phyloP scores from a whole-genome alignment of 2,888 invertebrate genomes.

The Trachelus tabidus region DNA sequence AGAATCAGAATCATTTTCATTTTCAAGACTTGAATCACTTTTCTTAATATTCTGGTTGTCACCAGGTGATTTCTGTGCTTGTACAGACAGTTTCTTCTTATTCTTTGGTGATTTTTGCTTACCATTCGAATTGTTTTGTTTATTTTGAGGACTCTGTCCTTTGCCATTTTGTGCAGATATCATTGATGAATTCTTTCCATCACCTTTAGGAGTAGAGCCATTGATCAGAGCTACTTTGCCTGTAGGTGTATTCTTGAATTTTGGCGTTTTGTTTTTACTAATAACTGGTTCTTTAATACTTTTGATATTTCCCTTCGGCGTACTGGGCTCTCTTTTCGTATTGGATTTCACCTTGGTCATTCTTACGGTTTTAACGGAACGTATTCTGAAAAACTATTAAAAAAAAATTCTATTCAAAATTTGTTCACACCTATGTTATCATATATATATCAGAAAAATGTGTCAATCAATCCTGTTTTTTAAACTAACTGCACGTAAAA shows the following conservation, averaged over 20 bases:
- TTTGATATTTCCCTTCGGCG: conserved; percentile 13
- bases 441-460: not conserved
- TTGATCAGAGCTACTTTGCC: conserved; percentile 42
- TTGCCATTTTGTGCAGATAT: not conserved
- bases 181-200: conserved; percentile 10
- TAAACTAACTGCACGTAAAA: not conserved
- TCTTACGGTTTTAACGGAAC: not conserved
- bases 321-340: not conserved
- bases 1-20: conserved; percentile 12
- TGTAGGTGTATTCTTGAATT: conserved; percentile 41
- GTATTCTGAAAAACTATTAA: not conserved
- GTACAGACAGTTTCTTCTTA: conserved; percentile 9
- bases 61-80: not conserved
- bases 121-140: conserved; percentile 13
- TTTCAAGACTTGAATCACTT: conserved; percentile 3
- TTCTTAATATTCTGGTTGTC: conserved; percentile 17
- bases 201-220: conserved; percentile 10
- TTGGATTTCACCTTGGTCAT: not conserved
- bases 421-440: not conserved
- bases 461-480: not conserved
- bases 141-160: conserved; percentile 1
- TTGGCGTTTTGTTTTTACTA: conserved; percentile 38
- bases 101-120: conserved; percentile 14
- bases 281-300: conserved; percentile 36
- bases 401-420: not conserved